Evolutionary conservation across 2,797 vertebrate species (phyloP).

Genomic region (Sebastes hopkinsi): DNA sequence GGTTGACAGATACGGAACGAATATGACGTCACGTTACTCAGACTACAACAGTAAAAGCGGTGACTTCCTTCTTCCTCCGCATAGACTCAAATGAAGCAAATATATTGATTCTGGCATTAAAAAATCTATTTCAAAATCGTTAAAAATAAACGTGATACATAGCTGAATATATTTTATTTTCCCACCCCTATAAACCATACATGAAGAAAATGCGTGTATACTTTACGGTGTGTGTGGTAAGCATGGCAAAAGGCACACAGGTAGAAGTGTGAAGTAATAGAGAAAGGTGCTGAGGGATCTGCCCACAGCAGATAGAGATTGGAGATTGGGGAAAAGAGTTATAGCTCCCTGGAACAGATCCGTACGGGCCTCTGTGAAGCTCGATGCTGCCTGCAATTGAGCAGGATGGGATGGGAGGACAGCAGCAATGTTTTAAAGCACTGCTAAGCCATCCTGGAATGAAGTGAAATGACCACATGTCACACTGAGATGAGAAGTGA

Average conservation of each 20-base stretch:
- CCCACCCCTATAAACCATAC: not conserved
- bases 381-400: slow-evolving; percentile 57
- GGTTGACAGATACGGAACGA: rapidly evolving
- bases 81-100: too few relatives aligned
- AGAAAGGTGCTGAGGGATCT: slow-evolving; percentile 34
- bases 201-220: not conserved
- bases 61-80: rapidly evolving
- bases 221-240: not conserved
- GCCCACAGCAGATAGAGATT: slow-evolving; percentile 38
- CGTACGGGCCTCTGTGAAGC: slow-evolving; percentile 41
- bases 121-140: too few relatives aligned
- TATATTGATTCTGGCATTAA: too few relatives aligned
- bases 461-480: slow-evolving; percentile 77
- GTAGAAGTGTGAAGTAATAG: slow-evolving; percentile 24
- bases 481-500: slow-evolving; percentile 70
- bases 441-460: slow-evolving; percentile 71
- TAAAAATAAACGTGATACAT: too few relatives aligned
- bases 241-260: slow-evolving; percentile 3
- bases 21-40: too few relatives aligned
- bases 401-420: slow-evolving; percentile 64
- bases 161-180: not conserved
- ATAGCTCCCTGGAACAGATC: slow-evolving; percentile 44
- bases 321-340: slow-evolving; percentile 50
- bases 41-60: too few relatives aligned
- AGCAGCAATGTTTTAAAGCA: slow-evolving; percentile 70